phyloP scores from a whole-genome alignment of 1,140 invertebrate species.

The Oppia nitens region DNA sequence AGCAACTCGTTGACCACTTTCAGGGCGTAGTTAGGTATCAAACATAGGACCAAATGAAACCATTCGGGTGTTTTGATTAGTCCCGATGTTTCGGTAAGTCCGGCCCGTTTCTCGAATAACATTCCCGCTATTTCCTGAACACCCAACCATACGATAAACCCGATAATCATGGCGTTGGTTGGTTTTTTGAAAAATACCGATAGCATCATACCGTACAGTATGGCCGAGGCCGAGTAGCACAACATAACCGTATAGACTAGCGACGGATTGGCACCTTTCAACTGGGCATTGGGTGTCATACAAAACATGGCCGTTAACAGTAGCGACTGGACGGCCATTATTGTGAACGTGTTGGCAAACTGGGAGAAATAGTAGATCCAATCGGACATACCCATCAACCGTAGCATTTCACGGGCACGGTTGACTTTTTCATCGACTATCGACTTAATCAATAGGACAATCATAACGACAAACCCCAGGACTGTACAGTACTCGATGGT shows the following conservation, averaged over 20 bases:
- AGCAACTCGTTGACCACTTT: constrained; percentile 7
- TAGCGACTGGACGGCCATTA: constrained; percentile 9
- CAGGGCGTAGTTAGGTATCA: constrained; percentile 9
- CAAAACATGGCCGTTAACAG: constrained; percentile 11
- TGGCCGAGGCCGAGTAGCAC: constrained; percentile 4
- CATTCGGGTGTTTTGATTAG: constrained; percentile 6
- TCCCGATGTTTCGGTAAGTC: constrained; percentile 4
- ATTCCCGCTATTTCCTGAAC: constrained; percentile 3
- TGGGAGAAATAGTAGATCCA: constrained; percentile 11
- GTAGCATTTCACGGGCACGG: constrained; percentile 10
- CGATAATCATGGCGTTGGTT: constrained; percentile 12
- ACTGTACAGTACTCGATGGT: constrained; percentile 15
- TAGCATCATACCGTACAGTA: constrained; percentile 11
- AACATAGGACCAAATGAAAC: constrained; percentile 3
- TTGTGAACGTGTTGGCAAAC: constrained; percentile 12
- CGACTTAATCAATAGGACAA: constrained; percentile 10
- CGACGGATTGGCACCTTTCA: constrained; percentile 3
- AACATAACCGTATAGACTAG: constrained; percentile 10
- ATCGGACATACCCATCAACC: constrained; percentile 13
- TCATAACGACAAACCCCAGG: constrained; percentile 14
- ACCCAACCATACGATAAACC: constrained; percentile 9
- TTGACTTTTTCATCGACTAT: constrained; percentile 14
- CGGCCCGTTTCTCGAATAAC: constrained; percentile 6
- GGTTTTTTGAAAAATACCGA: constrained; percentile 11
- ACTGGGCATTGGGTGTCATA: neutral